phyloP scores from a whole-genome alignment of 2,888 invertebrate genomes.

The Eupithecia pulchellata region DNA sequence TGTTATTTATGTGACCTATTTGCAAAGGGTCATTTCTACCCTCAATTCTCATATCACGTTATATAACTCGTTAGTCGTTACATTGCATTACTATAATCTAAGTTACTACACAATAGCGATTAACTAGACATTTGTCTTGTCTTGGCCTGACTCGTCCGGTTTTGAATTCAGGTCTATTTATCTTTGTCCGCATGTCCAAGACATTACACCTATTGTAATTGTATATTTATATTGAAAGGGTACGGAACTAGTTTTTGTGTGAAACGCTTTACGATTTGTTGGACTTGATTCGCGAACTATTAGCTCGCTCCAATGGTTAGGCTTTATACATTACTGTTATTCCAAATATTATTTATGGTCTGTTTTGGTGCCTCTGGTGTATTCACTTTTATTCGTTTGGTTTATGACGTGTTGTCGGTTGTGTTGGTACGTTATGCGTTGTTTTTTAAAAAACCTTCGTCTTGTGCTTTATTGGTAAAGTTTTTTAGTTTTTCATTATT shows the following conservation, averaged over 20 bases:
- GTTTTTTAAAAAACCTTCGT: not conserved
- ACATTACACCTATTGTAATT: conserved; percentile 7
- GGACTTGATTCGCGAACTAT: conserved; percentile 31
- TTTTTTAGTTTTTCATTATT: not conserved
- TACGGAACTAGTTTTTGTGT: conserved; percentile 44
- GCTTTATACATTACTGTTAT: not conserved
- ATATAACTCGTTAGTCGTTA: conserved; percentile 70
- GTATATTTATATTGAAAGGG: conserved; percentile 19
- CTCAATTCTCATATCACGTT: conserved; percentile 47
- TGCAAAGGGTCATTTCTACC: conserved; percentile 49
- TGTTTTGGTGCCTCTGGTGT: conserved; percentile 6
- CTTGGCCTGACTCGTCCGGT: conserved; percentile 64
- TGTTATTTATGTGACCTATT: conserved; percentile 50
- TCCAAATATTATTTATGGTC: conserved; percentile 6
- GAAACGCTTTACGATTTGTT: conserved; percentile 47
- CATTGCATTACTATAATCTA: conserved; percentile 61
- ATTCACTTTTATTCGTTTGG: conserved; percentile 1
- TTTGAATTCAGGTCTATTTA: conserved; percentile 46
- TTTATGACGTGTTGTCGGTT: not conserved
- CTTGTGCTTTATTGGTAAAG: not conserved
- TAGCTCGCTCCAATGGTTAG: conserved; percentile 10
- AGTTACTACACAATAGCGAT: conserved; percentile 68
- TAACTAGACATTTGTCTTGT: conserved; percentile 76
- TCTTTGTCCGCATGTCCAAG: conserved; percentile 38
- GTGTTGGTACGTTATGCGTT: not conserved